These are phyloP conservation scores for Ricordea florida DNA, from an alignment of 92 coral and sea anemone species.

Conservation along the genomic window DNA sequence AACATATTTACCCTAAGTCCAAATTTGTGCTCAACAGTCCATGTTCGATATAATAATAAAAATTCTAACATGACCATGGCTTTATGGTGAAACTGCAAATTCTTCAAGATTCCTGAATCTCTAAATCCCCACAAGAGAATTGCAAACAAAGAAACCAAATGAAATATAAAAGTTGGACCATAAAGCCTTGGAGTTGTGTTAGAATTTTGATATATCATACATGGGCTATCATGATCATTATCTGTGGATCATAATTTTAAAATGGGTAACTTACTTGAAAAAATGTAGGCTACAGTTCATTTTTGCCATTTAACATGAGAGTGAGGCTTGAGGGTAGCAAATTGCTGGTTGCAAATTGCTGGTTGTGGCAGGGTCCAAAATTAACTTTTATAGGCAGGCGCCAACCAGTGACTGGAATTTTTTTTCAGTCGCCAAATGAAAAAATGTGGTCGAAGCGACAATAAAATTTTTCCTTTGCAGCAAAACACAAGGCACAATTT, in stretches of 20 bases:
- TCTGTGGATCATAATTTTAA: neutral
- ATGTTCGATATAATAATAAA: neutral
- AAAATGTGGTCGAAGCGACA: too few species aligned
- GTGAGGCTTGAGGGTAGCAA: neutral
- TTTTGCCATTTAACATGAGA: neutral
- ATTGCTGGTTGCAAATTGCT: neutral
- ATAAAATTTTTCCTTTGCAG: too few species aligned
- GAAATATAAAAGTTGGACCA: neutral
- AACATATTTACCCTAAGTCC: neutral
- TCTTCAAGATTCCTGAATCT: neutral
- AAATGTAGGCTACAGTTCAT: constrained; percentile 3
- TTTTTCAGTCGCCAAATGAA: too few species aligned
- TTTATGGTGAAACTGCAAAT: neutral
- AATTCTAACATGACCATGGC: neutral
- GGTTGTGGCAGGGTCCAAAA: too few species aligned
- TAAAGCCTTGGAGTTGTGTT: neutral
- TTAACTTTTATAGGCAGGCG: too few species aligned
- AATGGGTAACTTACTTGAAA: neutral
- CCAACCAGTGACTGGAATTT: too few species aligned
- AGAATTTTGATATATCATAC: neutral
- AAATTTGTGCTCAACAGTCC: neutral
- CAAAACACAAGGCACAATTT: too few species aligned
- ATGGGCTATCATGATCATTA: neutral
- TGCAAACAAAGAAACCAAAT: too few species aligned
- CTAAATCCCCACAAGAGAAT: too few species aligned